Base-by-base conservation (phyloP, 2,888 invertebrate species). In the Druceiella hillmani region DNA sequence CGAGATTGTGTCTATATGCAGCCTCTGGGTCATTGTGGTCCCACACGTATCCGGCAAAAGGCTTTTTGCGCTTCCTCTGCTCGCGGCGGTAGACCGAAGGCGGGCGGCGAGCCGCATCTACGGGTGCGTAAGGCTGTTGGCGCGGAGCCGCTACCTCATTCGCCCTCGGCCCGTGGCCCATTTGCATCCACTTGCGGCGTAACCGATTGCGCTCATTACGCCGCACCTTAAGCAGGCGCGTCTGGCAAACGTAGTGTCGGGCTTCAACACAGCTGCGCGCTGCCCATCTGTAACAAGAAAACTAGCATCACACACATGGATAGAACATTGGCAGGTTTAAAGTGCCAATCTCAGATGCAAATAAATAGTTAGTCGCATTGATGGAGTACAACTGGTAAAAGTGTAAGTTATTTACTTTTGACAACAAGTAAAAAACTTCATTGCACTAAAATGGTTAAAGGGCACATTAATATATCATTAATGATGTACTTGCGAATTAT, bases 241-340 rank as follows among this genome's bases (percentile, higher is more conserved):
- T 76, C 57, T 86, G 83, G 60, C 87, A 87, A 54, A 87, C 78
- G 64, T 71, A 86, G 54, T 79, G 75, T 44, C 77, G 79, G 9
- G 64, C 61, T 43, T 79, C 74, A 40, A 78, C 57, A 62, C 87
- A 87, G 53, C 68, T 75, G 28, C 74, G 68, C 1, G 80, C 74
- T 32, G 74, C 74, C 87, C 87, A 87, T 54, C 79, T 79, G 64
- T 40, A 66, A 56, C 49, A 50, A 43, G 40, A 31, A 9, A 36
- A 30, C n/a, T n/a, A n/a, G n/a, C n/a, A n/a, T n/a, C n/a, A n/a
- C n/a, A n/a, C n/a, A n/a, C n/a, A n/a, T n/a, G n/a, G n/a, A n/a
- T n/a, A n/a, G n/a, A n/a, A n/a, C n/a, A n/a, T n/a, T n/a, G n/a
- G n/a, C n/a, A n/a, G n/a, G n/a, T n/a, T n/a, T n/a, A n/a, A n/a